Percentiles rank a stretch among this genome's conserved stretches.
These are phyloP conservation scores for Temnothorax rugatulus DNA, from an alignment of 2,888 invertebrate genomes.

Conservation along the genomic window DNA sequence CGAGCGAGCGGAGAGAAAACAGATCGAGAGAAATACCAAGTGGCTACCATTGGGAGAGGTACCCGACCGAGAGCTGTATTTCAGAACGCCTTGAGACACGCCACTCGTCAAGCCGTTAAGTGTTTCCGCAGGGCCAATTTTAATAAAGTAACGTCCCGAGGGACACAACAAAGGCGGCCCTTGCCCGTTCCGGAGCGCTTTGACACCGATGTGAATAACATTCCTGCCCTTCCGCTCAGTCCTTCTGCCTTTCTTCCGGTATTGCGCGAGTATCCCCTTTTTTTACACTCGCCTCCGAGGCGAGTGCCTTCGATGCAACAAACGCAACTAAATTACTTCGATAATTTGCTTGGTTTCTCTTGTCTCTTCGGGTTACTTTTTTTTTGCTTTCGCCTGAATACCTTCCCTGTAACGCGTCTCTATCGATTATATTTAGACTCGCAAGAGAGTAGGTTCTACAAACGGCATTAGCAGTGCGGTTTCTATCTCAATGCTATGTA, in stretches of 20 bases:
- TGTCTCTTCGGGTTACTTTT: not conserved
- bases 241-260: constrained; percentile 18
- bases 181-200: constrained; percentile 59
- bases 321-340: constrained; percentile 18
- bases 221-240: constrained; percentile 28
- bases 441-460: constrained; percentile 9
- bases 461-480: constrained; percentile 25
- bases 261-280: constrained; percentile 6
- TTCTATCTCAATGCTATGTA: constrained; percentile 3
- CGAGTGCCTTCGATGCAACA: constrained; percentile 34
- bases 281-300: constrained; percentile 36
- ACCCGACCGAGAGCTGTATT: not conserved
- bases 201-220: constrained; percentile 67
- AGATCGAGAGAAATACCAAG: not conserved
- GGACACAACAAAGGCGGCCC: constrained; percentile 64
- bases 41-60: not conserved
- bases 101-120: constrained; percentile 68
- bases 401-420: not conserved
- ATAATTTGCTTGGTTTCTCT: constrained; percentile 33
- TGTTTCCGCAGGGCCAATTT: constrained; percentile 77
- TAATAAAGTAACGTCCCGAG: constrained; percentile 78
- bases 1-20: constrained; percentile 10
- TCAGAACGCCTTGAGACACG: constrained; percentile 68
- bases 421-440: constrained; percentile 35
- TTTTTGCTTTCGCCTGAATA: not conserved